phyloP scores from a whole-genome alignment of 2,797 vertebrate species.

The Centroberyx gerrardi region DNA sequence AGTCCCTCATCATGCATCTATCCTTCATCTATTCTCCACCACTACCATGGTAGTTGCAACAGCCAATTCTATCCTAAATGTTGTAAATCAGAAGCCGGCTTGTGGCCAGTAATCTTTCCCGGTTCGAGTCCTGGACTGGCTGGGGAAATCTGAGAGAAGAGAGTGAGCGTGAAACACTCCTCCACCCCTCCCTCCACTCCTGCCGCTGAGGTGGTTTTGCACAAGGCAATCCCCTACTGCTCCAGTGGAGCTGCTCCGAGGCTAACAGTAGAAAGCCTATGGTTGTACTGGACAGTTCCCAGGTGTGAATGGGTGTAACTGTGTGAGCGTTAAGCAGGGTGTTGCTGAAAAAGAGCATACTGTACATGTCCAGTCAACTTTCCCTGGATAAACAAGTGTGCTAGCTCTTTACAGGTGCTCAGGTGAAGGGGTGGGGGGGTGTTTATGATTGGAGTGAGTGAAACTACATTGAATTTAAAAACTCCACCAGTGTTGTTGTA shows the following conservation, averaged over 20 bases:
- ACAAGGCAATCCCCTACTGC: conserved; percentile 1
- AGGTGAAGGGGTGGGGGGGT: conserved; percentile 28
- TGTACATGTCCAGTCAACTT: conserved; percentile 8
- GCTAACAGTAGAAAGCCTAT: conserved; percentile 10
- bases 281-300: conserved; percentile 14
- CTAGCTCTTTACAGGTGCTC: conserved; percentile 32
- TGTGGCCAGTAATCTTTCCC: background rate
- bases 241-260: conserved; percentile 20
- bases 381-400: conserved; percentile 34
- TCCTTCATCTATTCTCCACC: conserved; percentile 19
- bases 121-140: background rate
- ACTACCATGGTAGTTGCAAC: conserved; percentile 1
- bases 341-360: conserved; percentile 42
- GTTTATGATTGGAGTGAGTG: conserved; percentile 20
- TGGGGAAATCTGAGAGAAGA: background rate
- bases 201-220: background rate
- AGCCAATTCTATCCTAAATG: background rate
- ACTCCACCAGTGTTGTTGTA: too few species aligned
- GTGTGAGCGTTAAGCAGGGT: conserved; percentile 35
- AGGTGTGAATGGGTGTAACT: conserved; percentile 42
- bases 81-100: background rate
- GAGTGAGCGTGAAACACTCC: background rate
- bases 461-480: conserved; percentile 1
- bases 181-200: background rate
- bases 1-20: conserved; percentile 41